These are phyloP conservation scores for Chymomyza amoena DNA, from an alignment of 2,888 invertebrate species.

Conservation along the genomic window DNA sequence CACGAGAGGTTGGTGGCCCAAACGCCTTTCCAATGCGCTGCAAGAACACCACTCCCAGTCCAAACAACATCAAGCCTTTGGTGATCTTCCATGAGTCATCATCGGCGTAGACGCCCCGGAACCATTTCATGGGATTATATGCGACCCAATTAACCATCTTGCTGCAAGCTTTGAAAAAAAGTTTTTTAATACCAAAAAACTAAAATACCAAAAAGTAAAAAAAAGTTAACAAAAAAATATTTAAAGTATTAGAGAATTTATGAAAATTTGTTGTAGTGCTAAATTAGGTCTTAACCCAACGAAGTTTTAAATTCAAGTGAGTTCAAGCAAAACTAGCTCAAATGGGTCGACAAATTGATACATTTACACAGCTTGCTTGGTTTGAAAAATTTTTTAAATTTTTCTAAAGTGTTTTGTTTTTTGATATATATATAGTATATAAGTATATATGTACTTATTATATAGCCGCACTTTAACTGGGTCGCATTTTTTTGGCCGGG, in stretches of 20 bases:
- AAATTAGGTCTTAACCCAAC: too few relatives aligned
- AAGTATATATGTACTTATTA: neutral
- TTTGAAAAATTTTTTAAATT: neutral
- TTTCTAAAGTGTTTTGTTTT: neutral
- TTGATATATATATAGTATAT: neutral
- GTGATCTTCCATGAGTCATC: slow-evolving; percentile 10
- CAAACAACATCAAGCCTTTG: slow-evolving; percentile 17
- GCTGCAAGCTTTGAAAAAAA: too few relatives aligned
- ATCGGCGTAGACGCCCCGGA: neutral
- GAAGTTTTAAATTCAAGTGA: too few relatives aligned
- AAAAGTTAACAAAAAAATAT: neutral
- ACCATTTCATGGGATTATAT: slow-evolving; percentile 12
- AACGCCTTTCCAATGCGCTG: slow-evolving; percentile 24
- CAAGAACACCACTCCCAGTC: slow-evolving; percentile 11
- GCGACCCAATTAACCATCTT: slow-evolving; percentile 2
- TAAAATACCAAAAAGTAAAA: neutral
- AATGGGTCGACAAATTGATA: too few relatives aligned
- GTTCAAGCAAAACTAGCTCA: too few relatives aligned
- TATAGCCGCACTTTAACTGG: slow-evolving; percentile 14
- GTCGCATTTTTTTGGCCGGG: slow-evolving; percentile 31
- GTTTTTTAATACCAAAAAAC: too few relatives aligned
- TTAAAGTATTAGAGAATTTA: too few relatives aligned
- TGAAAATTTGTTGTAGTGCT: too few relatives aligned
- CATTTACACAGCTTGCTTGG: neutral
- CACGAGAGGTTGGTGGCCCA: neutral